Evolutionary conservation across 2,113 vertebrate species (phyloP).

Genomic region (Calidris pugnax): DNA sequence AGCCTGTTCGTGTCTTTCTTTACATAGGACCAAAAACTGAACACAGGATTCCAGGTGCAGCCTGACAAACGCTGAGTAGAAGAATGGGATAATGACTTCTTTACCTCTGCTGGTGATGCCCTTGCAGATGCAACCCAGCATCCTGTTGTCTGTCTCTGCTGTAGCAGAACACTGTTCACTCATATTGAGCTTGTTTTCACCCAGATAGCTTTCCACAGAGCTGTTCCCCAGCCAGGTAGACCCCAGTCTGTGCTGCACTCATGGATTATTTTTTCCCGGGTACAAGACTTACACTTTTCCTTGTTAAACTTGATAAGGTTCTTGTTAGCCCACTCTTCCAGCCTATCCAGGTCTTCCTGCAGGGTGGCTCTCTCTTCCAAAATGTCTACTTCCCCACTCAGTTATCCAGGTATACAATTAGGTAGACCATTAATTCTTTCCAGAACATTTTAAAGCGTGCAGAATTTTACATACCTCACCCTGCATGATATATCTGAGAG

Average conservation of each 20-base stretch:
- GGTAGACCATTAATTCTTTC: not conserved
- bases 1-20: not conserved
- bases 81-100: not conserved
- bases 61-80: not conserved
- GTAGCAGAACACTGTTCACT: not conserved
- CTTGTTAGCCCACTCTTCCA: not conserved
- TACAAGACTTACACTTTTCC: not conserved
- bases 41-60: not conserved
- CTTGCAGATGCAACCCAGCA: not conserved
- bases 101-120: not conserved
- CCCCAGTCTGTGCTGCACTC: not conserved
- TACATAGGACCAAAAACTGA: not conserved
- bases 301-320: not conserved
- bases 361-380: not conserved
- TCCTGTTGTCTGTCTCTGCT: not conserved
- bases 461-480: not conserved
- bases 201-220: not conserved
- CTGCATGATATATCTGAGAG: accelerated
- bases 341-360: not conserved
- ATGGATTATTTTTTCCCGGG: not conserved
- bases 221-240: not conserved
- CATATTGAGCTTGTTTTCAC: not conserved
- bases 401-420: not conserved
- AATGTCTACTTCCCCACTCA: not conserved
- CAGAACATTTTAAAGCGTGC: not conserved